Base-by-base conservation (phyloP, 2,888 invertebrate genomes). In the Julus scanicus region DNA sequence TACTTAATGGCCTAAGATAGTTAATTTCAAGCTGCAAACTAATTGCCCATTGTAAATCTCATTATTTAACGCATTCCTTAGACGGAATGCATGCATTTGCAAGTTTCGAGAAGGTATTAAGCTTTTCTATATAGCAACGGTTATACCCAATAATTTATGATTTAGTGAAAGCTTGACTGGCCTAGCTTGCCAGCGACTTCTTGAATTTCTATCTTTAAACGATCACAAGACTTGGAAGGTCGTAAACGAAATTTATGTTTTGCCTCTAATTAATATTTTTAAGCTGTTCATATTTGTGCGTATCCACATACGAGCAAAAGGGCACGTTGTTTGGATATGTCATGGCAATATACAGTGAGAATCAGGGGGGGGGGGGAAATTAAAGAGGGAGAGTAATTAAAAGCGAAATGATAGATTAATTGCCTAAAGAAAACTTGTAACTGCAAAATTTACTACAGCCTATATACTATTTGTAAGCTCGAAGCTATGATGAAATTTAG, bases 401-500 rank as follows among this genome's bases (percentile, higher is more conserved):
- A 80, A 29, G 37, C 37, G 37, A 80, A 80, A 80, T 80, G 80
- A 80, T 80, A 80, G 80, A 80, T 80, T 80, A 80, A 80, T 80
- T 80, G 80, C 80, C 80, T 80, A 37, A 80, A 80, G 80, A 80
- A 80, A 80, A 80, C 80, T 80, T 80, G 80, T 80, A 80, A 80
- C 80, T 37, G 80, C 80, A 80, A 37, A 80, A 80, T 80, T 80
- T 80, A 80, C 80, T 80, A 11, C 80, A 2, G 29, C 6, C 80
- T 80, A 37, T 3, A 37, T 13, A 37, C n/a, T 13, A 37, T 11
- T 13, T 80, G 1, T 80, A 37, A 80, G 37, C 37, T 80, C 9
- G 13, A 53, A 37, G 80, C 37, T 80, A 53, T 80, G 80, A 2
- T 29, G 80, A 80, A 37, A 80, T 80, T 80, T 80, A 11, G 80